Evolutionary conservation across 1,140 invertebrate species (phyloP), one percentile per base, ranked within the genome.

Genomic region (Microplitis demolitor): DNA sequence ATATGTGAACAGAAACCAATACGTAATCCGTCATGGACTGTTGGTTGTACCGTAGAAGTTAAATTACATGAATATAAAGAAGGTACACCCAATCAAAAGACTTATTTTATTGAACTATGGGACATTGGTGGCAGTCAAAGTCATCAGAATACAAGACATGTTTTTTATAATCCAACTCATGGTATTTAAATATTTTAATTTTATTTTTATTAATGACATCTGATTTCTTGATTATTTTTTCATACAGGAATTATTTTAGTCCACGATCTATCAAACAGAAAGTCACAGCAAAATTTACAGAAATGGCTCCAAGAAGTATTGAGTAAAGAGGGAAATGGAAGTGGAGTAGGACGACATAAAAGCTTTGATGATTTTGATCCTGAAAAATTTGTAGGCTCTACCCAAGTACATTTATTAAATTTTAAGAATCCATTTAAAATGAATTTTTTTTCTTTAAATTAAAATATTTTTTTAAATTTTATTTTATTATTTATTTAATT

Each of bases 21-120:
- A 5, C 88, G 88, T 71, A 95, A 93, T 75, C 95, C 96, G 4
- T 92, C 93, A 67, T 98, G 96, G 94, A 99, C 97, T 0, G 93
- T 99, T 74, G 97, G 97, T 14, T 98, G 96, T 86, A 94, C 95
- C 16, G 93, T 98, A 2, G 96, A 99, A 88, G 96, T 99, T 0
- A 98, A 97, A 89, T 88, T 99, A 31, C 97, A 99, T 82, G 95
- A 97, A 85, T 98, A 94, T 79, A 97, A 96, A 85, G 96, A 97
- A 89, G 97, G 97, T 11, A 98, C 96, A 0, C 93, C 94, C 11
- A 90, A 91, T 64, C 96, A 99, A 82, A 93, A 93, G 76, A 93
- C 93, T 33, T 98, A 94, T 87, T 98, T 98, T 87, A 90, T 99
- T 53, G 97, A 99, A 88, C 88, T 99, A 31, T 99, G 97, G 93